Conservation (phyloP, 1,140 invertebrate species). For the Cheumatopsyche charites region DNA sequence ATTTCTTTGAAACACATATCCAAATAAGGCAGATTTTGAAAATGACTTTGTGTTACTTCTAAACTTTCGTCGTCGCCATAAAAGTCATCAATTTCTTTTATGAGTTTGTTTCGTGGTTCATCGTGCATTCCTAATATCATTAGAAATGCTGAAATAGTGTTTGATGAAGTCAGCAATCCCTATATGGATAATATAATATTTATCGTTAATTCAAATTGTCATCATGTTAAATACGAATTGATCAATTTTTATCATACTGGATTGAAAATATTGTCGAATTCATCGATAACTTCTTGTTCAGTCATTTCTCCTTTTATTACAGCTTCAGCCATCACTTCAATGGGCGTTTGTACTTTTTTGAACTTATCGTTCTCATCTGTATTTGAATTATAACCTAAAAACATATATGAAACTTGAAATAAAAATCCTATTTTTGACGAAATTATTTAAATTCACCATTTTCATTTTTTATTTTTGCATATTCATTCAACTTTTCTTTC, state of each 20-base stretch:
- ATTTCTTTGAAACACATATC: conserved; percentile 45
- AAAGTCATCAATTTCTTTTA: conserved; percentile 35
- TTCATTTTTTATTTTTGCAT: not conserved
- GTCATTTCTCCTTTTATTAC: not conserved
- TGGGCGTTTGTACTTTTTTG: not conserved
- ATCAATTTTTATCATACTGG: conserved; percentile 5
- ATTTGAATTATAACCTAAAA: too few relatives aligned
- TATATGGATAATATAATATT: conserved; percentile 10
- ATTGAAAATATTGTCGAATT: conserved; percentile 27
- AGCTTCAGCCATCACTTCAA: not conserved
- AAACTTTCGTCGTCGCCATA: conserved; percentile 9
- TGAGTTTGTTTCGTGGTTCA: conserved; percentile 43
- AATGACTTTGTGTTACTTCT: conserved; percentile 24
- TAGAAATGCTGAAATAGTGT: not conserved
- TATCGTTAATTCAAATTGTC: too few relatives aligned
- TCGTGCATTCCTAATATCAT: conserved; percentile 44
- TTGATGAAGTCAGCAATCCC: conserved; percentile 4
- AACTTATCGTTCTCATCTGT: too few relatives aligned
- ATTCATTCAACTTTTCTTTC: conserved; percentile 15
- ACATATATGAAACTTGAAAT: too few relatives aligned
- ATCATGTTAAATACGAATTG: not conserved
- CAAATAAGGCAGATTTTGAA: conserved; percentile 39
- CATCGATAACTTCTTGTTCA: conserved; percentile 11
- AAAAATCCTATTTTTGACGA: too few relatives aligned
- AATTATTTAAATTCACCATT: too few relatives aligned